Conservation (phyloP, 2,113 vertebrate species). For the Sylvicapra grimmia region DNA sequence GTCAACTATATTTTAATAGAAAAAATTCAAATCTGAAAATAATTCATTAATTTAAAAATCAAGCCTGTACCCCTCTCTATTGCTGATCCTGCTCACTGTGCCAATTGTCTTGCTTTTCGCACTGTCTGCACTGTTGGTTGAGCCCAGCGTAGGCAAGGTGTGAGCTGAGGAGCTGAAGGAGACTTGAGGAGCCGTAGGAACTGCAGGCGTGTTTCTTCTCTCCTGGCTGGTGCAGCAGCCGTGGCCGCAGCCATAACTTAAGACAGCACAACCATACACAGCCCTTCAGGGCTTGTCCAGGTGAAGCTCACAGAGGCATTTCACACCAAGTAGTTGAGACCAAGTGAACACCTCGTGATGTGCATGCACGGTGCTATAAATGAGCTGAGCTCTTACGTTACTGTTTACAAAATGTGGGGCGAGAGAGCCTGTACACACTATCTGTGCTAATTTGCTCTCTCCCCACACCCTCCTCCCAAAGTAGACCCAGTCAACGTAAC, state of each 20-base stretch:
- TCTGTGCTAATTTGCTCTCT: neutral
- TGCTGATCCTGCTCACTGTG: neutral
- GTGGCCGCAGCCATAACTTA: neutral
- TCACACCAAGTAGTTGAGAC: neutral
- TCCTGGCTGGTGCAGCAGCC: neutral
- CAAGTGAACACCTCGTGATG: neutral
- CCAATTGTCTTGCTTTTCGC: neutral
- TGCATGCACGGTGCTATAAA: accelerated
- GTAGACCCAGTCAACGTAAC: neutral
- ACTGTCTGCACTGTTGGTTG: neutral
- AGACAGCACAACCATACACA: neutral
- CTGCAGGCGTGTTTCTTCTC: neutral
- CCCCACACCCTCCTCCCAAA: neutral
- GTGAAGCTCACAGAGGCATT: neutral
- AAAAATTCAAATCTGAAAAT: neutral
- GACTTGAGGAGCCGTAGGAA: neutral
- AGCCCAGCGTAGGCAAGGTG: neutral
- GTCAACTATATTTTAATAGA: neutral
- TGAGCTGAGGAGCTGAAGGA: neutral
- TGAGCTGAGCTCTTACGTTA: neutral
- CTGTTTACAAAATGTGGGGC: accelerated
- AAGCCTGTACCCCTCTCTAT: neutral
- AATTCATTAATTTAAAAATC: neutral
- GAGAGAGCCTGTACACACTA: neutral
- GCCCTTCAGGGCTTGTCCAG: neutral